Conservation (phyloP, 2,113 vertebrate genomes). For the Gallinago media region DNA sequence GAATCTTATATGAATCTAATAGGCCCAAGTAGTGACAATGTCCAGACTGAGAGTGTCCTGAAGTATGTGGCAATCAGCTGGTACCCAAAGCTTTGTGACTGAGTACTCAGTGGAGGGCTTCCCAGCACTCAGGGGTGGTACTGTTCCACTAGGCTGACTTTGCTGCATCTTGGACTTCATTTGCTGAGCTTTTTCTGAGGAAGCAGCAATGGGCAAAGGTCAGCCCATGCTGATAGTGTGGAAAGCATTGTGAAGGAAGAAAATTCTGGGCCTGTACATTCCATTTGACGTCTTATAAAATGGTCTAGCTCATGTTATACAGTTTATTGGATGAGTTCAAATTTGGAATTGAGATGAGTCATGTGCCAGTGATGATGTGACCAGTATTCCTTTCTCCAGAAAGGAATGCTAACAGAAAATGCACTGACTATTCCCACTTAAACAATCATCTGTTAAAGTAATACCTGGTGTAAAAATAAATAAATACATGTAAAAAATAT, state of each 20-base stretch:
- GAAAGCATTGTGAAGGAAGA: not conserved
- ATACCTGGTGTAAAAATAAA: not conserved
- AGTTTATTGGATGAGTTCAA: not conserved
- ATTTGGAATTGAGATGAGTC: not conserved
- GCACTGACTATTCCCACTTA: not conserved
- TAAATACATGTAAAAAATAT: not conserved
- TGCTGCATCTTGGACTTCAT: not conserved
- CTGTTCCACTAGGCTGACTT: not conserved
- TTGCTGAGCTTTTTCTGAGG: not conserved
- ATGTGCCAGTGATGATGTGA: not conserved
- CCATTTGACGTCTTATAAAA: not conserved
- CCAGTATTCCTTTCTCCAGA: not conserved
- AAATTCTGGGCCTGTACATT: accelerated
- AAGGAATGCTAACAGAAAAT: not conserved
- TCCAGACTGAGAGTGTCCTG: not conserved
- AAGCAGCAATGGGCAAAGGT: not conserved
- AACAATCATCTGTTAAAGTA: not conserved
- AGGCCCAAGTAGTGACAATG: too few relatives aligned
- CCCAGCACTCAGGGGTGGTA: accelerated
- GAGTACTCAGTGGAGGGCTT: not conserved
- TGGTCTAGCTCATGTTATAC: not conserved
- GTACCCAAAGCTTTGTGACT: not conserved
- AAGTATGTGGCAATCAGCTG: not conserved
- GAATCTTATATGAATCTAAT: not conserved
- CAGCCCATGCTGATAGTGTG: not conserved